A percentile compares a stretch with the other conserved stretches of the same genome.
These are phyloP conservation scores for Metridium senile DNA, from an alignment of 92 coral and sea anemone genomes.

Conservation along the genomic window DNA sequence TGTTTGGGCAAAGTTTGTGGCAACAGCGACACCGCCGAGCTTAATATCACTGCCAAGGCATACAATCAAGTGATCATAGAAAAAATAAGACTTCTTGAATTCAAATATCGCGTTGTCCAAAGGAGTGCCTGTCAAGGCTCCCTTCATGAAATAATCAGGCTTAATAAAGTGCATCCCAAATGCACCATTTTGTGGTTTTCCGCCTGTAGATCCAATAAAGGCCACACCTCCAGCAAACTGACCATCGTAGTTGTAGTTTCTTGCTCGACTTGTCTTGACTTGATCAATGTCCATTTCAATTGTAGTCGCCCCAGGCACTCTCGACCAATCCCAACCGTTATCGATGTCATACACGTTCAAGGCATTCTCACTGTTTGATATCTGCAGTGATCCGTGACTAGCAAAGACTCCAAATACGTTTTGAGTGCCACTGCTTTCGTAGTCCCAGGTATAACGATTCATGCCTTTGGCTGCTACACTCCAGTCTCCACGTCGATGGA, in stretches of 20 bases:
- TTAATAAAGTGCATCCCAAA: slow-evolving; percentile 71
- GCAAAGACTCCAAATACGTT: slow-evolving; percentile 64
- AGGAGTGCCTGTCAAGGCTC: slow-evolving; percentile 6
- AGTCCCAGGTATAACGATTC: slow-evolving; percentile 67
- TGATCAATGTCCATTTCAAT: slow-evolving; percentile 33
- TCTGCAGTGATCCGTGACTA: slow-evolving; percentile 69
- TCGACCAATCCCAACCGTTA: slow-evolving; percentile 82
- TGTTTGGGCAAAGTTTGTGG: slow-evolving; percentile 41
- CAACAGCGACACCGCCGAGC: background rate
- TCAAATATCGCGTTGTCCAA: background rate
- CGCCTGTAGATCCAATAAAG: slow-evolving; percentile 42
- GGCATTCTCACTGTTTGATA: slow-evolving; percentile 58
- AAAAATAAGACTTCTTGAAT: slow-evolving; percentile 79
- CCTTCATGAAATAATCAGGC: slow-evolving; percentile 41
- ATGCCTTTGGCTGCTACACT: slow-evolving; percentile 74
- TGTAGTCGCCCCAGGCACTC: slow-evolving; percentile 77
- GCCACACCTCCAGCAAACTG: slow-evolving; percentile 68
- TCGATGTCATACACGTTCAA: slow-evolving; percentile 54
- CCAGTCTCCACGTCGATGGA: slow-evolving; percentile 78
- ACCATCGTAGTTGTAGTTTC: slow-evolving; percentile 43
- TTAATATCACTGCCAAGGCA: slow-evolving; percentile 64
- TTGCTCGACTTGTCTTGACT: slow-evolving; percentile 13
- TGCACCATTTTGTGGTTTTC: slow-evolving; percentile 48
- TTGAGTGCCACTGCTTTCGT: slow-evolving; percentile 36
- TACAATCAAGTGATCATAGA: slow-evolving; percentile 61